Percentiles rank a stretch among this genome's conserved stretches.
phyloP scores from a whole-genome alignment of 2,797 vertebrate species.

The Pogonophryne albipinna region DNA sequence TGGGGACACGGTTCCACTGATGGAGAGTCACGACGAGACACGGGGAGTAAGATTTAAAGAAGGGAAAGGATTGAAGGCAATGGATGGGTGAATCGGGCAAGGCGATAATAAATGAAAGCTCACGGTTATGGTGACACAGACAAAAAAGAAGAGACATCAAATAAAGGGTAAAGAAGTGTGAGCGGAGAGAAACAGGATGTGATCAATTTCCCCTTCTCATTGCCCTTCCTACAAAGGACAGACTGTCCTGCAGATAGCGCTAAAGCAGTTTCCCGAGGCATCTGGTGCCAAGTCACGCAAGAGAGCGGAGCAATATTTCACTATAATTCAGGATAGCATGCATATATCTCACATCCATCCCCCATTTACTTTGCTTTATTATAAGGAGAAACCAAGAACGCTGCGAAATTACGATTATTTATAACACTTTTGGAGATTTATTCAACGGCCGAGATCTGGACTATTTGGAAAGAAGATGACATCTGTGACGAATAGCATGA shows the following conservation, averaged over 20 bases:
- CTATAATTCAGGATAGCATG: conserved; percentile 65
- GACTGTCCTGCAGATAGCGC: conserved; percentile 68
- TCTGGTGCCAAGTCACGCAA: conserved; percentile 74
- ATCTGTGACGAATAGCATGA: conserved; percentile 21
- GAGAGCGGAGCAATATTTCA: conserved; percentile 72
- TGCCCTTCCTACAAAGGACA: conserved; percentile 73
- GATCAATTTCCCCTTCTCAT: conserved; percentile 69
- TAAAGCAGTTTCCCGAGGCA: conserved; percentile 61
- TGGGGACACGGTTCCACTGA: conserved; percentile 9
- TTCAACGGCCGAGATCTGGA: conserved; percentile 1
- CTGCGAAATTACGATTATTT: conserved; percentile 38
- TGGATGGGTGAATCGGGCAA: conserved; percentile 42
- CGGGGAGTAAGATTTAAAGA: conserved; percentile 15
- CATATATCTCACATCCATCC: conserved; percentile 54
- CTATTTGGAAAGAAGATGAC: conserved; percentile 3
- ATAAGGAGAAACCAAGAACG: conserved; percentile 46
- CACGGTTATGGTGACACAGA: conserved; percentile 40
- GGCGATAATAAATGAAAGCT: conserved; percentile 53
- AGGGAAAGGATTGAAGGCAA: conserved; percentile 33
- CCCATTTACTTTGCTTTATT: neutral
- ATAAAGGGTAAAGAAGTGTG: conserved; percentile 41
- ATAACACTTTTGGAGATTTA: conserved; percentile 41
- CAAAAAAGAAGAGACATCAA: conserved; percentile 38
- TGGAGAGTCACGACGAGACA: neutral
- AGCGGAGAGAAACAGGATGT: conserved; percentile 43